Evolutionary conservation across 2,113 vertebrate species (phyloP), one percentile per base, ranked within the genome.

Genomic region (Myxocyprinus asiaticus): DNA sequence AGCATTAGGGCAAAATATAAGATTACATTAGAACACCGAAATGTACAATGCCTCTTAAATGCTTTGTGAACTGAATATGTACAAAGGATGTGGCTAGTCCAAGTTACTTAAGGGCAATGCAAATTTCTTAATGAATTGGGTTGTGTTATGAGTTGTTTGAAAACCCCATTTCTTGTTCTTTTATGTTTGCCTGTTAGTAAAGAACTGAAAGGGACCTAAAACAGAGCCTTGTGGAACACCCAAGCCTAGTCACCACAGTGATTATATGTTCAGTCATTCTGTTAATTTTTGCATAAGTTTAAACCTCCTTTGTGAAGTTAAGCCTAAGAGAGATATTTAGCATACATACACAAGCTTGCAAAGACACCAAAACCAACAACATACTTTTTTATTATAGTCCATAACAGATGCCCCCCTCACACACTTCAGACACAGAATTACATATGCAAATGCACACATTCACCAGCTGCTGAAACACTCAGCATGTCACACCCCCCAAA

Each of bases 391-490:
- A 51, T 33, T 33, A 33, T 33, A 33, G 50, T 51, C 9, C 50
- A 11, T 51, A 51, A 10, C 9, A 11, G 50, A 4, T 51, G 50
- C 50, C 50, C 50, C 50, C 50, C 9, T 9, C 50, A 8, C 48
- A 55, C 74, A 44, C 61, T 53, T 64, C 9, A 64, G 8, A 45
- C 2, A 45, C 0, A 43, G 22, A 12, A 43, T 43, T 59, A 53
- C 64, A 53, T 50, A 53, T 47, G 7, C 77, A 64, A 59, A 56
- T 50, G 14, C 62, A 7, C 17, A 61, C 56, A 69, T 66, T 45
- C 53, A 56, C 56, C 53, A 80, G 63, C 70, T 76, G 71, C 79
- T 67, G 67, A 76, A 75, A 67, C 51, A 5, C 63, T 81, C 61
- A 22, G 5, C 12, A 50, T 33, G 70, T 75, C 79, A 81, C 12